Evolutionary conservation across 2,888 invertebrate genomes (phyloP), one percentile per base, ranked within the genome.

Genomic region (Hypomecis punctinalis): DNA sequence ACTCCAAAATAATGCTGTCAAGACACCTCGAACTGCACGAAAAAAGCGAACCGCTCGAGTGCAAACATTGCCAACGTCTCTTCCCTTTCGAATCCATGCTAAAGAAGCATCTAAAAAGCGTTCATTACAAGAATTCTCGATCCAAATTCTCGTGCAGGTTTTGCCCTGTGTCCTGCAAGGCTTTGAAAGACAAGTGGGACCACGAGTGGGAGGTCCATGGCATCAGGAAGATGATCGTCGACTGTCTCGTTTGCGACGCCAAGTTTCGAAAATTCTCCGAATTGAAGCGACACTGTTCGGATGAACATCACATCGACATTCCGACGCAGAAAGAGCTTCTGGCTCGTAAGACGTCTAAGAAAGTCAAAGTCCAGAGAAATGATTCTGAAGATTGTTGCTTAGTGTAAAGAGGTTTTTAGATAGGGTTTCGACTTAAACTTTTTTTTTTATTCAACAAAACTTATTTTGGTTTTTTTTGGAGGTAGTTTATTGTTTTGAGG

Each of bases 21-120:
- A 85, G 82, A 46, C 93, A 93, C 72, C 89, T 93, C 84, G 90
- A 93, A 10, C 88, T 90, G 45, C 93, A 93, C 61, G 86, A 77
- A 11, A 83, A 84, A 0, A 83, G 88, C 42, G 61, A 78, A 0
- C 93, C 93, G 0, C 69, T 90, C 0, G 62, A 77, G 0, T 93
- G 93, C 52, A 69, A 62, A 0, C 81, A 76, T 48, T 93, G 93
- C 71, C 74, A 82, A 0, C 89, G 84, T 60, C 52, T 78, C 3
- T 93, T 90, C 68, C 83, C 93, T 69, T 93, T 93, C 45, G 79
- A 85, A n/a, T 93, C 93, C 0, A 88, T 84, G 83, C 65, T 93
- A 5, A 90, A 91, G 23, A 93, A 92, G 56, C 93, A 93, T 55
- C 72, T 91, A 0, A 89, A 86, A 66, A 79, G 80, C 43, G 79